Evolutionary conservation across 2,797 vertebrate species (phyloP), one percentile per base, ranked within the genome.

Genomic region (Leptoclinus maculatus): DNA sequence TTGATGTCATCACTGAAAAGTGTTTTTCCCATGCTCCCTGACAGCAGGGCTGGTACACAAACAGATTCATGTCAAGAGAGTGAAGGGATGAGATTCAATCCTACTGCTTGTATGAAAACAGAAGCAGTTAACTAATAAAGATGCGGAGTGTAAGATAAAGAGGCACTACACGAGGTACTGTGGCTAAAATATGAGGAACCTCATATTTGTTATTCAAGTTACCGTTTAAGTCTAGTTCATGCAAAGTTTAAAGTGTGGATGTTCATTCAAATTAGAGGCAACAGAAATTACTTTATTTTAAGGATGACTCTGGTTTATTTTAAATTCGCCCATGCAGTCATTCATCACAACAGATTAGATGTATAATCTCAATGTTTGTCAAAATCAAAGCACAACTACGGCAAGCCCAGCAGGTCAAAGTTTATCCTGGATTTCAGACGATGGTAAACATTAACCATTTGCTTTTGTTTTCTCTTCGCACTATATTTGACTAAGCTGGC

Each of bases 21-120:
- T 71, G 67, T 72, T 84, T 80, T 87, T 83, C 88, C 83, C 83
- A 87, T 85, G 86, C 80, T 63, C 71, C 62, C 74, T 79, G 78
- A 86, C 79, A 78, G 74, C 78, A 80, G 53, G 7, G 9, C 57
- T 70, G 62, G 29, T 79, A 62, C 5, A 79, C 68, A 85, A 84
- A 83, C 80, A 86, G 29, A 85, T 58, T 74, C 16, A 56, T 65
- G 11, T 68, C 25, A 51, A 76, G 49, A 65, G 32, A 86, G 38
- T 13, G 34, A 21, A 56, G 66, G 38, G 72, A 71, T 36, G 39
- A 81, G 71, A 82, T 74, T 72, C 71, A 38, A 82, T 76, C 78
- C 56, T 0, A 36, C 41, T 39, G 76, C 74, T 49, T 17, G n/a
- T 76, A 70, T 79, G 84, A 83, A 23, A 86, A 74, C 78, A 78